These are phyloP conservation scores for Stigmatopora nigra DNA, from an alignment of 2,113 vertebrate genomes.

Conservation along the genomic window DNA sequence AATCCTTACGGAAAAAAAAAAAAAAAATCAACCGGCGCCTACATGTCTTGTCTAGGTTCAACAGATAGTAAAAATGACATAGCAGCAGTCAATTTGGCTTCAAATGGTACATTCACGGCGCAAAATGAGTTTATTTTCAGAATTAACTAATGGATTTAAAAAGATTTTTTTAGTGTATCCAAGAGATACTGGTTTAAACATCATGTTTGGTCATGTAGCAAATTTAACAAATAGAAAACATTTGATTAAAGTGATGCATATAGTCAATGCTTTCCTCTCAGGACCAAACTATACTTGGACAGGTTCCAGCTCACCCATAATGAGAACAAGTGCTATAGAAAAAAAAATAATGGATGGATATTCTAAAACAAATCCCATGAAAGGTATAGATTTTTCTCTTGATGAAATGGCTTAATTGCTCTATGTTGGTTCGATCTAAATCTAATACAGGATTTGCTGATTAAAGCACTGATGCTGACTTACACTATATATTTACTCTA, in stretches of 20 bases:
- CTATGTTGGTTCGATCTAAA: neutral
- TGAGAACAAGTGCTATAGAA: neutral
- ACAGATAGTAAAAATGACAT: neutral
- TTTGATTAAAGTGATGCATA: neutral
- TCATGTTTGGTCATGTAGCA: neutral
- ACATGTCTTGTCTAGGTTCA: neutral
- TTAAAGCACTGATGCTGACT: conserved; percentile 1
- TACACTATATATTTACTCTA: neutral
- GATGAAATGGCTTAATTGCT: conserved; percentile 4
- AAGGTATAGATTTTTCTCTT: neutral
- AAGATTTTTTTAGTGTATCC: no score
- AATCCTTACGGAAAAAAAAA: neutral
- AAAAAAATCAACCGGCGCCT: neutral
- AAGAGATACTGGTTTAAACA: no score
- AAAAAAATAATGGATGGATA: neutral
- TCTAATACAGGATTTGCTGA: neutral
- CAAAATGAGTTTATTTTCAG: neutral
- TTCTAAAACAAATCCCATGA: neutral
- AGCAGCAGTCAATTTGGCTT: neutral
- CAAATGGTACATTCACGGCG: neutral
- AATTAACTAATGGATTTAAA: neutral
- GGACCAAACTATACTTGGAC: neutral
- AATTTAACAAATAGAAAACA: no score
- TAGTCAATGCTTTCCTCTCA: neutral
- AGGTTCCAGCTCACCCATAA: neutral